Percentiles rank a stretch among this genome's conserved stretches.
Conservation (phyloP, 2,888 invertebrate species). For the Apamea sordens region DNA sequence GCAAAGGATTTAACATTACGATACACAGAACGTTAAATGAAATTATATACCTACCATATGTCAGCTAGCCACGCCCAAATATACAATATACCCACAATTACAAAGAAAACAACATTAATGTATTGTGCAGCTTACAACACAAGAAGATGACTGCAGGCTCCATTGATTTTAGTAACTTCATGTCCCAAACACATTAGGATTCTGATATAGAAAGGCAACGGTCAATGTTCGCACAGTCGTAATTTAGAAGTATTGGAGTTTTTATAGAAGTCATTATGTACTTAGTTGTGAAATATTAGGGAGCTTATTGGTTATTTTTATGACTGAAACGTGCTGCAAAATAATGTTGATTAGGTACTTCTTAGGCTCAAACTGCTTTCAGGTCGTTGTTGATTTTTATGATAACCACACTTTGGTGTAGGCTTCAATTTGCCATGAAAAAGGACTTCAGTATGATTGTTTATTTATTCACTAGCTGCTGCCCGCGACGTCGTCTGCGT, state of each 20-base stretch:
- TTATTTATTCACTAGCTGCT: too few species aligned
- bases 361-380: background rate
- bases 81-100: too few species aligned
- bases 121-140: too few species aligned
- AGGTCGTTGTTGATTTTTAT: background rate
- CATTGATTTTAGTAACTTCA: constrained; percentile 9
- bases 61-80: too few species aligned
- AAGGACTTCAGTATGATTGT: background rate
- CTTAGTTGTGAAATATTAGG: constrained; percentile 39
- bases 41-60: too few species aligned
- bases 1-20: too few species aligned
- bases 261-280: constrained; percentile 46
- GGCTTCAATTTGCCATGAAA: background rate
- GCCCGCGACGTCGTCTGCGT: too few species aligned
- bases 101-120: too few species aligned
- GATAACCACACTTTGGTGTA: background rate
- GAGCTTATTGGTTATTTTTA: constrained; percentile 40
- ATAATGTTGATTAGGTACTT: constrained; percentile 14
- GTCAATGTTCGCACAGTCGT: constrained; percentile 37
- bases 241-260: constrained; percentile 49
- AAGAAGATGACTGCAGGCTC: background rate
- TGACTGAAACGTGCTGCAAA: constrained; percentile 24
- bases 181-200: constrained; percentile 41
- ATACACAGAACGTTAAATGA: too few species aligned
- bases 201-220: constrained; percentile 18